phyloP scores from a whole-genome alignment of 2,797 vertebrate species.

The Nasua narica region DNA sequence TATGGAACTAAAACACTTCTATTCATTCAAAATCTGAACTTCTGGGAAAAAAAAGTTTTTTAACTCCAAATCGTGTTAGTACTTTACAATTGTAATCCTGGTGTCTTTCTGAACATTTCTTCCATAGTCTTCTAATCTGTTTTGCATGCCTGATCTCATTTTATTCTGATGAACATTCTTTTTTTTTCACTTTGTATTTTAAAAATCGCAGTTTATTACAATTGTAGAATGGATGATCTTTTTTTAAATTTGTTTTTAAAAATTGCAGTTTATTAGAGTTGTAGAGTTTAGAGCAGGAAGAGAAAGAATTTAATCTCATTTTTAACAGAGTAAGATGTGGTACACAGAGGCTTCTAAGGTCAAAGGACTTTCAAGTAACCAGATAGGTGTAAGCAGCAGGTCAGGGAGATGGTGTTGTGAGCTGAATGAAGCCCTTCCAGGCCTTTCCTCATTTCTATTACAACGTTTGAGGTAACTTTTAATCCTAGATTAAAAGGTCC shows the following conservation, averaged over 20 bases:
- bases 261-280: background rate
- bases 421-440: background rate
- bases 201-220: background rate
- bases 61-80: background rate
- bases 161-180: background rate
- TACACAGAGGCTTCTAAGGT: background rate
- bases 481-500: background rate
- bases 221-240: background rate
- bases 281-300: background rate
- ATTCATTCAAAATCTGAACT: constrained; percentile 36
- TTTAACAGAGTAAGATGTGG: background rate
- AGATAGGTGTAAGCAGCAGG: background rate
- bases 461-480: background rate
- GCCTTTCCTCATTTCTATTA: background rate
- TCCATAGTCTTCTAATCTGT: background rate
- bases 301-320: background rate
- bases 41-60: background rate
- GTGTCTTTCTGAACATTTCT: background rate
- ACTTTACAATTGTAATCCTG: background rate
- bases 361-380: background rate
- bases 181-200: background rate
- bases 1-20: constrained; percentile 45
- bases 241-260: background rate
- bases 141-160: background rate
- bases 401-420: background rate